Conservation (phyloP, 2,797 vertebrate species). For the Oceanodroma leucorhoa region DNA sequence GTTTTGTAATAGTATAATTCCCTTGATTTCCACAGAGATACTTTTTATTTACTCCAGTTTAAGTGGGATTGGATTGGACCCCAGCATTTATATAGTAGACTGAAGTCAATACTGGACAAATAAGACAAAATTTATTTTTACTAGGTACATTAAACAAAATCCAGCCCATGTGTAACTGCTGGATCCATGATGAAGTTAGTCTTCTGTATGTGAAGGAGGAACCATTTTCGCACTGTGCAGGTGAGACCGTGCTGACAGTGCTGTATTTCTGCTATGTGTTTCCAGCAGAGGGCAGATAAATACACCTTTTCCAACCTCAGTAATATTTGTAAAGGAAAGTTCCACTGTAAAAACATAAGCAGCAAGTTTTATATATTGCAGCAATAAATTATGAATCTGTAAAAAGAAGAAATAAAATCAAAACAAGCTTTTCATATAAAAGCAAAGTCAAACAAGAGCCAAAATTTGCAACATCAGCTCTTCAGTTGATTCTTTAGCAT, state of each 20-base stretch:
- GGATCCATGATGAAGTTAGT: not conserved
- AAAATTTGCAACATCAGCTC: not conserved
- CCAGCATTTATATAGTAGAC: not conserved
- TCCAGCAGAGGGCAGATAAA: slow-evolving; percentile 67
- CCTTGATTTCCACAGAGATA: not conserved
- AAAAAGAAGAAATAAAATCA: slow-evolving; percentile 8
- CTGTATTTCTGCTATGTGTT: not conserved
- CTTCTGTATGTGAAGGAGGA: not conserved
- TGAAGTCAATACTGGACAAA: not conserved
- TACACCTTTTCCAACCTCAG: not conserved
- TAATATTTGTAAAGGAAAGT: not conserved
- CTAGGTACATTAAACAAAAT: not conserved
- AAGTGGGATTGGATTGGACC: not conserved
- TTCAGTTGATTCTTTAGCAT: not conserved
- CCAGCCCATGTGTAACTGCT: rapidly evolving
- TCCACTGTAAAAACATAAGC: not conserved
- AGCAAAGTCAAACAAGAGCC: not conserved
- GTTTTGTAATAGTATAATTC: not conserved
- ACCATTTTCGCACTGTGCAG: not conserved
- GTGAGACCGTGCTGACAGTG: not conserved
- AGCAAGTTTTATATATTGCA: not conserved
- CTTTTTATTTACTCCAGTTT: not conserved
- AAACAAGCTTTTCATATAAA: slow-evolving; percentile 15
- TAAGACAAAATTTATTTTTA: not conserved
- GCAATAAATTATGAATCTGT: not conserved